A percentile compares a stretch with the other conserved stretches of the same genome.
Evolutionary conservation across 2,113 vertebrate genomes (phyloP).

Genomic region (Dendropsophus ebraccatus): DNA sequence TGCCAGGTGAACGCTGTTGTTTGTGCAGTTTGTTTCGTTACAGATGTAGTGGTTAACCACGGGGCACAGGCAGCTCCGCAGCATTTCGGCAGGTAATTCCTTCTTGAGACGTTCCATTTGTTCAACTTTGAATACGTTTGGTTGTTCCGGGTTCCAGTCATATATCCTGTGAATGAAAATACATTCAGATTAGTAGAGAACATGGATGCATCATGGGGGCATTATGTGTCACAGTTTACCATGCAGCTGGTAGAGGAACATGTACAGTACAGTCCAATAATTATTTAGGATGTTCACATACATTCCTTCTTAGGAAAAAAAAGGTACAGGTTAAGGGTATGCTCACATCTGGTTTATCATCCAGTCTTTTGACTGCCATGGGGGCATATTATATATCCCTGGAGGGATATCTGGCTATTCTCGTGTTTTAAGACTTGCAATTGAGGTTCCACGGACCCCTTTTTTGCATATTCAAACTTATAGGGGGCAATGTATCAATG

Average conservation of each 20-base stretch:
- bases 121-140: constrained; percentile 93
- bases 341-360: too few relatives aligned
- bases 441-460: too few relatives aligned
- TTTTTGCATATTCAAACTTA: too few relatives aligned
- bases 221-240: not conserved
- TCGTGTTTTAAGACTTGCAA: too few relatives aligned
- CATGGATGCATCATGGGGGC: not conserved
- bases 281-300: not conserved
- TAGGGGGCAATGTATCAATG: too few relatives aligned
- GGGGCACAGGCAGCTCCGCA: constrained; percentile 83
- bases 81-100: constrained; percentile 82
- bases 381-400: too few relatives aligned
- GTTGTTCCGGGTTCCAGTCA: constrained; percentile 85
- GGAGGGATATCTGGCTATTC: too few relatives aligned
- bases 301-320: not conserved
- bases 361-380: too few relatives aligned
- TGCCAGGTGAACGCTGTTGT: constrained; percentile 59
- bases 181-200: not conserved
- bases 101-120: constrained; percentile 85
- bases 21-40: constrained; percentile 67
- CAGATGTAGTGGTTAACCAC: constrained; percentile 77
- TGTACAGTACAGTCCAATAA: not conserved
- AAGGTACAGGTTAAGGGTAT: too few relatives aligned
- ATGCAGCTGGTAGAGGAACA: not conserved
- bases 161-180: constrained; percentile 81